Conservation (phyloP, 2,888 invertebrate genomes). For the Gandaritis pyraliata region DNA sequence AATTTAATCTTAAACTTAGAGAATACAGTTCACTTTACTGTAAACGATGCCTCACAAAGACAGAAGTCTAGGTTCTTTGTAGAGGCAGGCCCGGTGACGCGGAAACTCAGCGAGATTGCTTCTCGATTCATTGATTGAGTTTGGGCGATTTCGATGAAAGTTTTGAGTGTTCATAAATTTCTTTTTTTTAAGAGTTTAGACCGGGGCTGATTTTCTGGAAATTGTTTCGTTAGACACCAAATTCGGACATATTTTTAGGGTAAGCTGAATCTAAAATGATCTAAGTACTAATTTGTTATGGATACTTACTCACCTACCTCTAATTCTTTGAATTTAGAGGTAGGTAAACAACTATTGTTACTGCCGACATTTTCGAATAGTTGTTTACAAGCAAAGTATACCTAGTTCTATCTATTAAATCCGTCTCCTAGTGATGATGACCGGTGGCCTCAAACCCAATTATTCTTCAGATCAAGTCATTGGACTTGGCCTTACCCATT, state of each 20-base stretch:
- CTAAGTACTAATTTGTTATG: no score
- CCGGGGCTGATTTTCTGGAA: not conserved
- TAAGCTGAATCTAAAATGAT: no score
- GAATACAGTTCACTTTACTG: slow-evolving; percentile 1
- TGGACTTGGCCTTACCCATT: slow-evolving; percentile 4
- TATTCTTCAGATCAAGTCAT: slow-evolving; percentile 5
- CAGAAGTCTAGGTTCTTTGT: slow-evolving; percentile 8
- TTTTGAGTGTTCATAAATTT: slow-evolving; percentile 21
- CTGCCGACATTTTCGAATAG: no score
- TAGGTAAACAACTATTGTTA: no score
- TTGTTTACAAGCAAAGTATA: no score
- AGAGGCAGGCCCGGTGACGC: slow-evolving; percentile 23
- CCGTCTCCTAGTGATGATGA: no score
- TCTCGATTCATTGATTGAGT: slow-evolving; percentile 27
- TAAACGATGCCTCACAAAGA: not conserved
- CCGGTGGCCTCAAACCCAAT: not conserved
- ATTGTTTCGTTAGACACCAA: not conserved
- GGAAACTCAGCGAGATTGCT: slow-evolving; percentile 37
- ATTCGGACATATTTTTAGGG: no score
- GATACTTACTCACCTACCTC: not conserved
- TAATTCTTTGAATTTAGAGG: no score
- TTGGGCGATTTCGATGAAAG: slow-evolving; percentile 15
- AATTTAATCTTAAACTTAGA: not conserved
- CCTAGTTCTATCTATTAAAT: no score
- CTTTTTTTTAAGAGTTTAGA: slow-evolving; percentile 17